phyloP scores from a whole-genome alignment of 2,113 vertebrate genomes.

The Pterocles orientalis region DNA sequence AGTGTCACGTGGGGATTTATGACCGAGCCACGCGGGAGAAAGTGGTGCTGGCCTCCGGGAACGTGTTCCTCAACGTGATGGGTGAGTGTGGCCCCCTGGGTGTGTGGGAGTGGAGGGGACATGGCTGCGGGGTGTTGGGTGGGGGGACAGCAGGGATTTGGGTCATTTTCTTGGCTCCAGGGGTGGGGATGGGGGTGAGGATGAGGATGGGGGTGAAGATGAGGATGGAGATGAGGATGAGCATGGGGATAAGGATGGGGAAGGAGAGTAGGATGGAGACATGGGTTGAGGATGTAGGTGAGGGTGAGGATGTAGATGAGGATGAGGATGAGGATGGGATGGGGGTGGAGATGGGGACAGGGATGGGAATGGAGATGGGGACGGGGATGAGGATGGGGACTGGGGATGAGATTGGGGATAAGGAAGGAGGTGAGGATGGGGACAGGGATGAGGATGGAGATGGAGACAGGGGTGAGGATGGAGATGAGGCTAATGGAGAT shows the following conservation, averaged over 20 bases:
- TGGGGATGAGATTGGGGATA: no score
- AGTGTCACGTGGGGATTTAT: slow-evolving; percentile 94
- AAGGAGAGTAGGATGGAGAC: no score
- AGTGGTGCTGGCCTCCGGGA: slow-evolving; percentile 88
- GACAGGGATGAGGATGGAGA: background rate
- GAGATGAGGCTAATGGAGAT: background rate
- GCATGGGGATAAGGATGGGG: no score
- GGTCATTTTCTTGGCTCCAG: fast-evolving
- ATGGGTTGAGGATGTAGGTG: no score
- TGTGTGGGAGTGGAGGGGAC: fast-evolving
- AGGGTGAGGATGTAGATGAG: fast-evolving
- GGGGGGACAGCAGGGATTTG: background rate
- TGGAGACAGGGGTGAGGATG: background rate
- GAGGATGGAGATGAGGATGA: no score
- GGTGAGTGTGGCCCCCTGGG: slow-evolving; percentile 67
- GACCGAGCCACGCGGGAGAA: slow-evolving; percentile 86
- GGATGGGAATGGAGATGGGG: fast-evolving
- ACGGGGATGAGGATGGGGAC: no score
- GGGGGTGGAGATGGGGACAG: fast-evolving
- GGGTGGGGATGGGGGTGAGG: no score
- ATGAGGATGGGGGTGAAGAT: no score
- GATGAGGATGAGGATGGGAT: no score
- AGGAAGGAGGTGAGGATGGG: no score
- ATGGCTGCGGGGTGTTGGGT: fast-evolving
- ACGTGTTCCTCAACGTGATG: slow-evolving; percentile 89